Base-by-base conservation (phyloP, 2,113 vertebrate species). In the Hoplias malabaricus region DNA sequence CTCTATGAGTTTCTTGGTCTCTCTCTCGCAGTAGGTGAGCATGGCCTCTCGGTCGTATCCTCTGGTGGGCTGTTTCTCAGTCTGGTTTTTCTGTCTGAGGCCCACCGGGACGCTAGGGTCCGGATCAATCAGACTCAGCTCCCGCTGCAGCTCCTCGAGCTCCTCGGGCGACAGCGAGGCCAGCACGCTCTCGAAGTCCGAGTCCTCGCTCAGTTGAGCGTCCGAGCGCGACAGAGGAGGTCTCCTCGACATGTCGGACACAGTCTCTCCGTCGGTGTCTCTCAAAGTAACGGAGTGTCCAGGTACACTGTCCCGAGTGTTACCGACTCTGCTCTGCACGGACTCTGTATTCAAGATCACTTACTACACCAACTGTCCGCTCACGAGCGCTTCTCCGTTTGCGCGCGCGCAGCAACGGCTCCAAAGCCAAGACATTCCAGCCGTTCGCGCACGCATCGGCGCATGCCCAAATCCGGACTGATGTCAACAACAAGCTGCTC, bases 91-190 rank as follows among this genome's bases (percentile, higher is more conserved):
- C 85, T 93, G 91, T 54, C 86, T 76, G 62, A 87, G 84, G 21
- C 94, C 94, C 19, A 80, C 83, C 0, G 94, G 88, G n/a, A 93
- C 80, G 53, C 77, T 90, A 2, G 91, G 89, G 0, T 96, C 95
- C 0, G 92, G 82, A 54, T 96, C 95, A 53, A 84, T 92, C 50
- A 88, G 88, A 4, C 93, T 91, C 75, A 96, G 79, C 81, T 96
- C 95, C 79, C 91, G 93, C 84, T 95, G 90, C 84, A 96, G 87
- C 84, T 96, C 93, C 59, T 95, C 91, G 92, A 96, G 91, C 89
- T 96, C 95, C 84, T 95, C 94, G 0, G 94, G 91, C 16, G 94
- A 95, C 50, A 96, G 88, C 1, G 92, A 93, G 9, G 92, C 94
- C 73, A 96, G 79, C 53, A 96, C 87, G 27, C 84, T 91, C 84